Evolutionary conservation across 1,140 invertebrate genomes (phyloP).

Genomic region (Colletes latitarsis): DNA sequence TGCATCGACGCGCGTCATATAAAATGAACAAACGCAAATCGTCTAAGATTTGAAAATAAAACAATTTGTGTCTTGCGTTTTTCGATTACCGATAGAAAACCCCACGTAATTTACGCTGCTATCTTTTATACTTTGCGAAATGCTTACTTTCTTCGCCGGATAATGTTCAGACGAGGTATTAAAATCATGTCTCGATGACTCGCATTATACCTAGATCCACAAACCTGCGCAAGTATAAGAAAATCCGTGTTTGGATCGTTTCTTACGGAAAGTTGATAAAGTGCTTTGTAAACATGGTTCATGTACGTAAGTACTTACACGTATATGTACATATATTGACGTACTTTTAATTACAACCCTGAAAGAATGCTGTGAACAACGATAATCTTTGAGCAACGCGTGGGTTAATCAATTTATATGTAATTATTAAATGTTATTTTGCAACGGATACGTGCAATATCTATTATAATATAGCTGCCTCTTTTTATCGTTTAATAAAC

Average conservation of each 20-base stretch:
- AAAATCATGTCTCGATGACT: too few species aligned
- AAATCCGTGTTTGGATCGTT: not conserved
- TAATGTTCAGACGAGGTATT: too few species aligned
- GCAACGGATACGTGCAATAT: not conserved
- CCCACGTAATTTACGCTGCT: too few species aligned
- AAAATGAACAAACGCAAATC: too few species aligned
- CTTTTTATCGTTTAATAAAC: not conserved
- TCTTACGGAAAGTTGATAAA: not conserved
- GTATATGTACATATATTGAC: conserved; percentile 17
- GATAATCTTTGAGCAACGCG: conserved; percentile 52
- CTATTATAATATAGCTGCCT: not conserved
- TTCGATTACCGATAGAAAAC: too few species aligned
- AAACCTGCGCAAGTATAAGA: not conserved
- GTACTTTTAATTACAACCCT: conserved; percentile 46
- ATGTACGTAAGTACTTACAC: conserved; percentile 29
- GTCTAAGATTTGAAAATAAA: too few species aligned
- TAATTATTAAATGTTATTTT: conserved; percentile 14
- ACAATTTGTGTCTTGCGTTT: too few species aligned
- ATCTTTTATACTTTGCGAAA: too few species aligned
- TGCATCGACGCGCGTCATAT: too few species aligned
- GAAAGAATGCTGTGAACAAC: conserved; percentile 45
- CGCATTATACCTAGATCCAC: not conserved
- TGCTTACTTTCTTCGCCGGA: too few species aligned
- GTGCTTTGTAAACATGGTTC: conserved; percentile 51
- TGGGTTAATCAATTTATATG: conserved; percentile 16